phyloP scores from a whole-genome alignment of 2,113 vertebrate genomes.

The Ciconia stormi region DNA sequence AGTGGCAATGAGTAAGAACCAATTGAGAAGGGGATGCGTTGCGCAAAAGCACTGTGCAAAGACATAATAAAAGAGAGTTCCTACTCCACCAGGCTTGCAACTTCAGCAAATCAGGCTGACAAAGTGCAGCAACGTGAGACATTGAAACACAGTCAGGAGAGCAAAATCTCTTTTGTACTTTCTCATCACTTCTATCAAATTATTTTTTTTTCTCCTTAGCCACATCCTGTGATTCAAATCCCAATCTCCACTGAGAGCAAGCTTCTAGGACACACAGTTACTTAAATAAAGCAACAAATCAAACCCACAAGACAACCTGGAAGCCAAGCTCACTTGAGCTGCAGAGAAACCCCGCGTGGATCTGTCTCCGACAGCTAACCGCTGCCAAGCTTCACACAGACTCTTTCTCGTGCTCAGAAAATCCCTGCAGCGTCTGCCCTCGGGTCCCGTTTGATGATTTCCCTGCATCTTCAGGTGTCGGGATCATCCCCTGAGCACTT shows the following conservation, averaged over 20 bases:
- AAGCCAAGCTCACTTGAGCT: background rate
- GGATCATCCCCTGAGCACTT: background rate
- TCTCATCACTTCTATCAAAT: background rate
- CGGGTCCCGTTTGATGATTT: background rate
- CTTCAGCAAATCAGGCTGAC: background rate
- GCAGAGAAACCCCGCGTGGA: background rate
- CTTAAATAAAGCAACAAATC: constrained; percentile 15
- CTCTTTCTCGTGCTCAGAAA: background rate
- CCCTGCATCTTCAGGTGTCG: background rate
- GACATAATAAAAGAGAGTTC: background rate
- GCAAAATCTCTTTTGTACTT: background rate
- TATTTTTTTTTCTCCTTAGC: background rate
- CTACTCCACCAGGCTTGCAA: background rate
- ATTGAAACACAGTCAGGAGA: background rate
- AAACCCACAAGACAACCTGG: constrained; percentile 12
- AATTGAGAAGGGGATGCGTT: background rate
- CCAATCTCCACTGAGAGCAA: background rate
- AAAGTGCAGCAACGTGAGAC: background rate
- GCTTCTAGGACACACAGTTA: background rate
- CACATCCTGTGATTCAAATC: constrained; percentile 29
- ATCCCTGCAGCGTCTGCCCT: background rate
- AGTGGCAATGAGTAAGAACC: background rate
- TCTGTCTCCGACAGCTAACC: background rate
- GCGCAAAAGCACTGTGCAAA: background rate
- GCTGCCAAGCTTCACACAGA: background rate